Base-by-base conservation (phyloP, 2,113 vertebrate genomes). In the Nipponia nippon region DNA sequence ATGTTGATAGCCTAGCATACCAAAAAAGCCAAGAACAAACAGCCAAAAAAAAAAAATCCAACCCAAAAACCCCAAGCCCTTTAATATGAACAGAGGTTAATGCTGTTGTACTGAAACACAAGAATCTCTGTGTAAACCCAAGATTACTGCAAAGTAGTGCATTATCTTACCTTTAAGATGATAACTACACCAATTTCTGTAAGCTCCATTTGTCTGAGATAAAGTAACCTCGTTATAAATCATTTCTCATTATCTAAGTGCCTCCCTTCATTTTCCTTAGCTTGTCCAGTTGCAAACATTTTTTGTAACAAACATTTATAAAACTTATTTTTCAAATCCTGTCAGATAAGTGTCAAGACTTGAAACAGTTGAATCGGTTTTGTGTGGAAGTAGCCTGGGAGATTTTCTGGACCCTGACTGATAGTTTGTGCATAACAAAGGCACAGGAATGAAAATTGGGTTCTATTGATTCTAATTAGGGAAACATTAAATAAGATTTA, bases 401-500 rank as follows among this genome's bases (percentile, higher is more conserved):
- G 97, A 95, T 97, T 97, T 97, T 98, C 95, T 97, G 83, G 89
- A 80, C 98, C 98, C 98, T 97, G 96, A 98, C 98, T 98, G 99
- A 99, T 99, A 98, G 98, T 98, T 98, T 97, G 96, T 98, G 95
- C 92, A 94, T 97, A 98, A 98, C 98, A 98, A 98, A 99, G 98
- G 97, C 98, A 97, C 93, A 93, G 93, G 98, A 98, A 98, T 98
- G 98, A 98, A 99, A 99, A 99, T 99, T 98, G 98, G 98, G 98
- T 99, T 98, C 98, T 99, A 99, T 99, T 99, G 99, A 99, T 99
- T 99, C 98, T 99, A 99, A 99, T 99, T 99, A 99, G 98, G 98
- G 98, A 99, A 99, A 99, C 98, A 98, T 99, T 99, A 99, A 99
- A 99, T 99, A 99, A 99, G 99, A 99, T 99, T 99, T 99, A 99